A percentile compares a stretch with the other conserved stretches of the same genome.
Evolutionary conservation across 2,797 vertebrate genomes (phyloP).

Genomic region (Phyllotis vaccarum): DNA sequence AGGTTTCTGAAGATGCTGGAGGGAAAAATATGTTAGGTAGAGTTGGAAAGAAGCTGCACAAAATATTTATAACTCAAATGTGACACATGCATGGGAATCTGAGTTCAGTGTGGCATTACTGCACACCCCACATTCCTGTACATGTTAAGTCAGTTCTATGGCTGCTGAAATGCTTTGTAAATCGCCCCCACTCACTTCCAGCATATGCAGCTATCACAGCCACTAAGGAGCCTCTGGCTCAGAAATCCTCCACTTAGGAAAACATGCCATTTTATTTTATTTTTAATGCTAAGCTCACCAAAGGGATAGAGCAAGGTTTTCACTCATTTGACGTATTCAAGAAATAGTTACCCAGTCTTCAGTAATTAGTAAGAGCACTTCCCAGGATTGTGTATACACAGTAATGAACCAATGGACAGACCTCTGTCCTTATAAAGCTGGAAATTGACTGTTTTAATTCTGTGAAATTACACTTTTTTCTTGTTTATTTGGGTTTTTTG

Average conservation of each 20-base stretch:
- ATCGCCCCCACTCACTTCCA: neutral
- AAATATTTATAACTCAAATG: neutral
- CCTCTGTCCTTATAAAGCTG: conserved; percentile 6
- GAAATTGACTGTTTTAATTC: neutral
- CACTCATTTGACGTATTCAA: neutral
- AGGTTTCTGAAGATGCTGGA: conserved; percentile 17
- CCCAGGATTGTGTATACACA: neutral
- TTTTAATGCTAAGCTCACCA: neutral
- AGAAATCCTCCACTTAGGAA: conserved; percentile 4
- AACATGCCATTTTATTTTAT: neutral
- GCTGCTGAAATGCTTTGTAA: neutral
- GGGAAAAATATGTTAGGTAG: neutral
- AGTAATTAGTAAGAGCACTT: neutral
- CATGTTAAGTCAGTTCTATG: neutral
- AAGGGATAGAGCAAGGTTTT: conserved; percentile 2
- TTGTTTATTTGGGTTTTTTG: neutral
- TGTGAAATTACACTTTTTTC: neutral
- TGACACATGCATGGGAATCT: neutral
- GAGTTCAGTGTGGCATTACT: neutral
- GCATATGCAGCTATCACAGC: too few species aligned
- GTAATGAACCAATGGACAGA: neutral
- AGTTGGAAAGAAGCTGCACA: neutral
- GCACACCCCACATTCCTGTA: neutral
- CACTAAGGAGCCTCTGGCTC: neutral
- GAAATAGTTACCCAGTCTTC: neutral